Percentiles rank a stretch among this genome's conserved stretches.
phyloP scores from a whole-genome alignment of 2,888 invertebrate genomes.

The Thelaira solivaga region DNA sequence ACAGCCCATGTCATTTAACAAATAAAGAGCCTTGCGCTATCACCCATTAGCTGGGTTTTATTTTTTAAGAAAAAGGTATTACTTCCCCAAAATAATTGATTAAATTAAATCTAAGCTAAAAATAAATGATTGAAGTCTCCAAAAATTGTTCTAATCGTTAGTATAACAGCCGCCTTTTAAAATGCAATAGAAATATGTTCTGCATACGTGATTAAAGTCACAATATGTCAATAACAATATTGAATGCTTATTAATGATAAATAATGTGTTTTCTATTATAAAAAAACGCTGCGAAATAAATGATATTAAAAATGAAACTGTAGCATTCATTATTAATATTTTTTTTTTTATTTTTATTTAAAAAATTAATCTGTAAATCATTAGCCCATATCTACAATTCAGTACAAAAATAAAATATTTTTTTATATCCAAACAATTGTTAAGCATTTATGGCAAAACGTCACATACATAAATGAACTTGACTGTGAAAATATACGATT shows the following conservation, averaged over 20 bases:
- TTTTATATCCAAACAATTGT: background rate
- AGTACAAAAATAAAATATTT: background rate
- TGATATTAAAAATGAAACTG: conserved; percentile 2
- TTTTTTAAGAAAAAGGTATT: no score
- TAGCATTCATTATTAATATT: conserved; percentile 45
- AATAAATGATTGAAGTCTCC: no score
- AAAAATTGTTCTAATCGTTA: no score
- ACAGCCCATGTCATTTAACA: no score
- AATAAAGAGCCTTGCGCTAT: no score
- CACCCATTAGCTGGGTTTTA: no score
- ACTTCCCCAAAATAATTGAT: no score
- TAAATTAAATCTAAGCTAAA: no score
- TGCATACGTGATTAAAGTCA: conserved; percentile 51
- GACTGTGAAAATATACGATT: conserved; percentile 58
- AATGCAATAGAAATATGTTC: no score
- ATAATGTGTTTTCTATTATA: background rate
- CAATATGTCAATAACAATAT: background rate
- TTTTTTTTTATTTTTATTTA: background rate
- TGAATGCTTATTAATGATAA: conserved; percentile 3
- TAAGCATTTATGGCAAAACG: conserved; percentile 4
- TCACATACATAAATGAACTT: conserved; percentile 47
- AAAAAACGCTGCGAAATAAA: background rate
- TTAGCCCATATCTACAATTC: conserved; percentile 39
- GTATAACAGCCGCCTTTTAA: no score
- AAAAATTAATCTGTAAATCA: conserved; percentile 36